A percentile compares a stretch with the other conserved stretches of the same genome.
These are phyloP conservation scores for Phrixothrix hirtus DNA, from an alignment of 2,888 invertebrate genomes.

Conservation along the genomic window DNA sequence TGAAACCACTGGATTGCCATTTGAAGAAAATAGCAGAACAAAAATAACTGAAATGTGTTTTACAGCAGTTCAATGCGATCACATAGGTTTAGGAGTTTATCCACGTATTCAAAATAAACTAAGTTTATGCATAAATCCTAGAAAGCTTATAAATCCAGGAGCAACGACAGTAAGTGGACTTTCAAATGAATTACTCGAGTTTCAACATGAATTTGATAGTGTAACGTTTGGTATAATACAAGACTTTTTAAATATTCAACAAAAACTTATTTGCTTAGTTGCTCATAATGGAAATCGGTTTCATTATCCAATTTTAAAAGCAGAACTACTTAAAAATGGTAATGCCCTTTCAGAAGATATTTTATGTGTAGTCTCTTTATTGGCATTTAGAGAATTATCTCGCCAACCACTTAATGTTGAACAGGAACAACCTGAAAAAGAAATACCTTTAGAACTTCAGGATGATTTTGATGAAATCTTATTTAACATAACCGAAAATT, in stretches of 20 bases:
- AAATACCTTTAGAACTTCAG: constrained; percentile 42
- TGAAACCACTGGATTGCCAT: constrained; percentile 71
- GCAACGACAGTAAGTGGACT: constrained; percentile 62
- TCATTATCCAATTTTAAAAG: constrained; percentile 77
- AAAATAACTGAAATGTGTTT: constrained; percentile 74
- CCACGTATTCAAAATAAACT: constrained; percentile 75
- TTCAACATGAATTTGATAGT: constrained; percentile 64
- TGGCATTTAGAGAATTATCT: constrained; percentile 62
- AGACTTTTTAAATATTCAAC: constrained; percentile 66
- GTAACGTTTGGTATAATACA: constrained; percentile 63
- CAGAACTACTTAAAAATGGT: constrained; percentile 62
- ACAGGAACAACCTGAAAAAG: constrained; percentile 6
- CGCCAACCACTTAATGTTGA: constrained; percentile 19
- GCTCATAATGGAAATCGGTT: constrained; percentile 80
- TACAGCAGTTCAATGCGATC: constrained; percentile 63
- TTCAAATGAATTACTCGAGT: constrained; percentile 67
- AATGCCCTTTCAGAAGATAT: constrained; percentile 59
- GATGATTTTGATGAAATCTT: constrained; percentile 58
- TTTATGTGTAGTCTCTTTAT: constrained; percentile 70
- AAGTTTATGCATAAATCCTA: constrained; percentile 71
- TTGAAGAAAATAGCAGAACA: constrained; percentile 58
- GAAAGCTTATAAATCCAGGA: constrained; percentile 56
- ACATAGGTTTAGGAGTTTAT: constrained; percentile 55
- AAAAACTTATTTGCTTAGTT: constrained; percentile 74
- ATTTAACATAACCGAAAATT: constrained; percentile 40